phyloP scores from a whole-genome alignment of 92 coral and sea anemone genomes.

The Galaxea fascicularis region DNA sequence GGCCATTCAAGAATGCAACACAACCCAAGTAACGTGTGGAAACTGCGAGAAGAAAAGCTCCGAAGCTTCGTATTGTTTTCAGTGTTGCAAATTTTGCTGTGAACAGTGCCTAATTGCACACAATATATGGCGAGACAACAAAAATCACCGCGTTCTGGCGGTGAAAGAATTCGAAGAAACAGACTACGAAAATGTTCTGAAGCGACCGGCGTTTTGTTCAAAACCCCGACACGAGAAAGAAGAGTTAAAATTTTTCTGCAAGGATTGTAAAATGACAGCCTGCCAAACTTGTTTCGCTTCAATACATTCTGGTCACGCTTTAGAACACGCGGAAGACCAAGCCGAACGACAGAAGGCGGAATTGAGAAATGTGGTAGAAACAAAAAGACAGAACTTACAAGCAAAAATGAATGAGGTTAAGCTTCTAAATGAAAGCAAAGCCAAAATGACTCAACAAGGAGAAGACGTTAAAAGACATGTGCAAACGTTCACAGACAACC shows the following conservation, averaged over 20 bases:
- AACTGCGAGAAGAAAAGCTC: not conserved
- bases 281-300: too few species aligned
- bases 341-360: too few species aligned
- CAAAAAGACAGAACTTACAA: too few species aligned
- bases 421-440: too few species aligned
- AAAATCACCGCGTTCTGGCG: not conserved
- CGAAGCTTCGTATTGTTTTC: not conserved
- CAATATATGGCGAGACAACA: not conserved
- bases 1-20: not conserved
- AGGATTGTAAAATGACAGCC: too few species aligned
- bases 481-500: too few species aligned
- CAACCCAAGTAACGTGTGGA: not conserved
- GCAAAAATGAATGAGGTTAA: too few species aligned
- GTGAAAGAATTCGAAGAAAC: not conserved
- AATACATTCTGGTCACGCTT: too few species aligned
- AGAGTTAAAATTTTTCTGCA: not conserved
- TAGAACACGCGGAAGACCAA: too few species aligned
- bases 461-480: too few species aligned
- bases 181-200: not conserved
- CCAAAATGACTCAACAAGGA: too few species aligned
- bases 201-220: not conserved
- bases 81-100: not conserved
- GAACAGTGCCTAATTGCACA: not conserved
- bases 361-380: too few species aligned
- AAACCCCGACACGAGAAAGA: not conserved